Conservation (phyloP, 2,113 vertebrate genomes). For the Rhinoderma darwinii region DNA sequence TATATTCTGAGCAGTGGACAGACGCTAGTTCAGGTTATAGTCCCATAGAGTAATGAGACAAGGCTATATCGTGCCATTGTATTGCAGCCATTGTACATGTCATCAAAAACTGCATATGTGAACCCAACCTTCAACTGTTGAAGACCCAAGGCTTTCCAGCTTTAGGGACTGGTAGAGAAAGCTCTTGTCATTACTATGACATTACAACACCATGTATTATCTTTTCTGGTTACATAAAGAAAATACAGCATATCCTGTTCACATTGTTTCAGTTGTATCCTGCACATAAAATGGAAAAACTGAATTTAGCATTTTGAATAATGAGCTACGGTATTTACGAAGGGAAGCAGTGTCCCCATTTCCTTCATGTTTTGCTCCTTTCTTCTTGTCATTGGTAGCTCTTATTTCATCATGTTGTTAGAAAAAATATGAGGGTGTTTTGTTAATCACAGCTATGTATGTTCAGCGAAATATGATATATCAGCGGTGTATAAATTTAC, state of each 20-base stretch:
- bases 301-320: background rate
- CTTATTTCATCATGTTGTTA: constrained; percentile 38
- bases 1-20: too few relatives aligned
- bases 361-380: constrained; percentile 3
- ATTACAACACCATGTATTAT: background rate
- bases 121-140: too few relatives aligned
- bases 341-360: constrained; percentile 4
- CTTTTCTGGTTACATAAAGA: constrained; percentile 11
- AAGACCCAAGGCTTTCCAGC: background rate
- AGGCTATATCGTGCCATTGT: too few relatives aligned
- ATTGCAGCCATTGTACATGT: too few relatives aligned
- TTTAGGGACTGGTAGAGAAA: background rate
- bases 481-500: constrained; percentile 19
- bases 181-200: background rate
- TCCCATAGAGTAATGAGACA: too few relatives aligned
- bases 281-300: constrained; percentile 9
- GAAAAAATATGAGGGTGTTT: constrained; percentile 30
- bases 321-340: background rate
- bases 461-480: constrained; percentile 14
- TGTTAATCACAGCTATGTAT: constrained; percentile 15
- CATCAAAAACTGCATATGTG: too few relatives aligned
- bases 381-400: background rate
- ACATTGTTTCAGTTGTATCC: constrained; percentile 43
- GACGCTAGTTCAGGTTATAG: too few relatives aligned
- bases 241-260: constrained; percentile 30